Conservation (phyloP, 2,888 invertebrate species). For the Liopterus haemorrhoidalis region DNA sequence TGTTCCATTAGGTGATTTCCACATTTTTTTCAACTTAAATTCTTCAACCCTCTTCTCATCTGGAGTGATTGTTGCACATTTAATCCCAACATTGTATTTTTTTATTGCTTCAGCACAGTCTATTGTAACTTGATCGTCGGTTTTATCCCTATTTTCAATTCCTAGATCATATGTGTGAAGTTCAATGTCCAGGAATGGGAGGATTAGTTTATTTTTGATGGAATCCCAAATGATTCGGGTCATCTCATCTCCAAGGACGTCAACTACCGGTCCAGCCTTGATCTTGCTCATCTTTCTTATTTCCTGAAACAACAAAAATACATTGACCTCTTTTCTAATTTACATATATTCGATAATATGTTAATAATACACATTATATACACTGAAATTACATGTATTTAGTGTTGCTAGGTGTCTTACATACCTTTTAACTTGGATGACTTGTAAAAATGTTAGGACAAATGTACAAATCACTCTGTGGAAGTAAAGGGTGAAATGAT, state of each 20-base stretch:
- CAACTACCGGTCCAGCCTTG: slow-evolving; percentile 82
- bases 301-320: neutral
- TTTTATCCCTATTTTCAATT: slow-evolving; percentile 89
- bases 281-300: slow-evolving; percentile 60
- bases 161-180: slow-evolving; percentile 91
- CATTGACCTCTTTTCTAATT: too few relatives aligned
- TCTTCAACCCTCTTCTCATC: slow-evolving; percentile 94
- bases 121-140: slow-evolving; percentile 90
- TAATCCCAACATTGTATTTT: slow-evolving; percentile 96
- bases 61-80: slow-evolving; percentile 98
- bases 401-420: too few relatives aligned
- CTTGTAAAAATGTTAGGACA: too few relatives aligned
- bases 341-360: too few relatives aligned
- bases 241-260: slow-evolving; percentile 94
- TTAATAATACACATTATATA: too few relatives aligned
- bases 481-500: too few relatives aligned
- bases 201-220: slow-evolving; percentile 93
- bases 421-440: too few relatives aligned
- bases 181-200: slow-evolving; percentile 93
- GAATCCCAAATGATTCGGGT: slow-evolving; percentile 97
- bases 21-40: slow-evolving; percentile 82
- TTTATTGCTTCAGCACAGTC: slow-evolving; percentile 96
- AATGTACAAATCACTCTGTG: too few relatives aligned
- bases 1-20: slow-evolving; percentile 86
- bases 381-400: too few relatives aligned